Evolutionary conservation across 2,888 invertebrate species (phyloP), one percentile per base, ranked within the genome.

Genomic region (Clusia tigrina): DNA sequence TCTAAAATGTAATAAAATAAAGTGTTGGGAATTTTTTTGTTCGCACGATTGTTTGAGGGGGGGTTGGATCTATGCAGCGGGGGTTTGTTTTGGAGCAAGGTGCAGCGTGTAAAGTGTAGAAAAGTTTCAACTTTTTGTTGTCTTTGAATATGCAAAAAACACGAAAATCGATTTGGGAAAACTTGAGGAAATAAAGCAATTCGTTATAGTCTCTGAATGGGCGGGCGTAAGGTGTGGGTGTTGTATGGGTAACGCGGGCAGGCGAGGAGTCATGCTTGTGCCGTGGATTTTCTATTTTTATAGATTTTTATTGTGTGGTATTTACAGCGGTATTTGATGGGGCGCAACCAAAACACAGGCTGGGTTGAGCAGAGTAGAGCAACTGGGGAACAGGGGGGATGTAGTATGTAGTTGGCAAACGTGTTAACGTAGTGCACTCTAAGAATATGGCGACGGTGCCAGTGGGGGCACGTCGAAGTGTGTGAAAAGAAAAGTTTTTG

Each of bases 1-100:
- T 69, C 68, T 69, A 71, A 73, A 76, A 71, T 71, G 75, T 75
- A 75, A 77, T 77, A 76, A 75, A 77, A 77, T 74, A 75, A 77
- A 77, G 74, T 77, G 75, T 75, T 72, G 67, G 66, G 71, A 67
- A 74, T 72, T 73, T 72, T 54, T 55, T 66, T 55, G 66, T 62
- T 64, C 68, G 69, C 64, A 42, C 26, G 57, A 52, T 38, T 52
- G 37, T 61, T 15, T 57, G 17, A 9, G 22, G 54, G 26, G 54
- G 18, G 37, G 25, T 17, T 37, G 25, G 18, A 17, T 38, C 18
- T 10, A 12, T 42, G 54, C 32, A 9, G 52, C 2, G 20, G 18
- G 25, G 23, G 54, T 18, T 17, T 63, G 48, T 52, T 51, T 42
- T 51, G 37, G 26, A 62, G 15, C 10, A 42, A 15, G n/a, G 42